Conservation (phyloP, 2,797 vertebrate genomes). For the Hephaestus fuliginosus region DNA sequence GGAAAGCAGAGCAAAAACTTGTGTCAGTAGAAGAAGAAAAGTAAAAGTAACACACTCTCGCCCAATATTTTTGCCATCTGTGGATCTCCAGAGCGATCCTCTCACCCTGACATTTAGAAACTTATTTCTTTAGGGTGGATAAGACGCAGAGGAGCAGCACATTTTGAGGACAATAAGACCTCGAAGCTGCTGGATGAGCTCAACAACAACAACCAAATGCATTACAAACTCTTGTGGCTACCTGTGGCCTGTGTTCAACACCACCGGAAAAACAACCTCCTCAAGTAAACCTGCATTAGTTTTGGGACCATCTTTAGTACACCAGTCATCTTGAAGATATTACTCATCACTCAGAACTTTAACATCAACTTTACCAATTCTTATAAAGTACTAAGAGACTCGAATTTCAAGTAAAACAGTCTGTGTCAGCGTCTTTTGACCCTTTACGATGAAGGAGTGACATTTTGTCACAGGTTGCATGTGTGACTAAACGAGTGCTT, state of each 20-base stretch:
- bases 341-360: too few species aligned
- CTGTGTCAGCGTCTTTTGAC: background rate
- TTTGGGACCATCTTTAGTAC: too few species aligned
- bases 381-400: background rate
- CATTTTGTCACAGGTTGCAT: background rate
- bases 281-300: background rate
- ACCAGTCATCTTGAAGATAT: too few species aligned
- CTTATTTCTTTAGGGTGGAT: background rate
- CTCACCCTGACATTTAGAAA: background rate
- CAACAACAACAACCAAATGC: background rate
- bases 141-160: background rate
- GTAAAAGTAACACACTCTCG: conserved; percentile 13
- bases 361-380: background rate
- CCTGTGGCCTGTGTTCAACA: background rate
- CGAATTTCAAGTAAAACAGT: background rate
- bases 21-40: conserved; percentile 24
- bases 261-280: background rate
- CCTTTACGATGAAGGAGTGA: background rate
- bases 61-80: background rate
- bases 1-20: conserved; percentile 53
- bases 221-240: background rate
- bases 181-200: background rate
- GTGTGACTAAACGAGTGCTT: background rate
- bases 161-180: too few species aligned
- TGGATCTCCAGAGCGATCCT: conserved; percentile 10